Percentiles rank a stretch among this genome's conserved stretches.
phyloP scores from a whole-genome alignment of 2,797 vertebrate species.

The Poecilia gillii region DNA sequence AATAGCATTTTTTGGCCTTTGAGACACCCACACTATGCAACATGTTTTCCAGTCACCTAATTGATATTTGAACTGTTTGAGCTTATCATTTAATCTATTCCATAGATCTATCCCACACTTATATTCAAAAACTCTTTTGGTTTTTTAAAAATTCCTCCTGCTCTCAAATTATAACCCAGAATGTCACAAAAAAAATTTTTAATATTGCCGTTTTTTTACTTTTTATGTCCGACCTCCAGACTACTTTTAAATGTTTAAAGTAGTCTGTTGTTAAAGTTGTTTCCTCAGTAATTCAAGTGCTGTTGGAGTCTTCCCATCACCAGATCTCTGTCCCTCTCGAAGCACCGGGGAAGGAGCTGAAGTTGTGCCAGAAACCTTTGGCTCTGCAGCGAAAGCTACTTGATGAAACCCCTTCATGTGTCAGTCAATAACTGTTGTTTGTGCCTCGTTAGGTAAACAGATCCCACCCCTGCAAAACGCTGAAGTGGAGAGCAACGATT shows the following conservation, averaged over 20 bases:
- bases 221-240: no score
- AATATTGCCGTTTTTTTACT: no score
- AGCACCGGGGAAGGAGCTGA: background rate
- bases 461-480: conserved; percentile 93
- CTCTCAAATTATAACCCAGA: no score
- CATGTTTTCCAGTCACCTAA: no score
- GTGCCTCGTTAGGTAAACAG: conserved; percentile 88
- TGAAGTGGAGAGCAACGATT: conserved; percentile 88
- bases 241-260: background rate
- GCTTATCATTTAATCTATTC: no score
- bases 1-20: no score
- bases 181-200: no score
- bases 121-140: no score
- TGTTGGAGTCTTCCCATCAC: background rate
- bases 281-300: background rate
- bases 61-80: no score
- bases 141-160: no score
- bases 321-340: background rate
- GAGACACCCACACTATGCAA: no score
- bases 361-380: background rate
- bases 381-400: background rate
- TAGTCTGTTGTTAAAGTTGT: background rate
- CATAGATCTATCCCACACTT: no score
- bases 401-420: background rate
- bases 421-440: background rate